These are phyloP conservation scores for Hydropsyche tenuis DNA, from an alignment of 1,140 invertebrate genomes.

Conservation along the genomic window DNA sequence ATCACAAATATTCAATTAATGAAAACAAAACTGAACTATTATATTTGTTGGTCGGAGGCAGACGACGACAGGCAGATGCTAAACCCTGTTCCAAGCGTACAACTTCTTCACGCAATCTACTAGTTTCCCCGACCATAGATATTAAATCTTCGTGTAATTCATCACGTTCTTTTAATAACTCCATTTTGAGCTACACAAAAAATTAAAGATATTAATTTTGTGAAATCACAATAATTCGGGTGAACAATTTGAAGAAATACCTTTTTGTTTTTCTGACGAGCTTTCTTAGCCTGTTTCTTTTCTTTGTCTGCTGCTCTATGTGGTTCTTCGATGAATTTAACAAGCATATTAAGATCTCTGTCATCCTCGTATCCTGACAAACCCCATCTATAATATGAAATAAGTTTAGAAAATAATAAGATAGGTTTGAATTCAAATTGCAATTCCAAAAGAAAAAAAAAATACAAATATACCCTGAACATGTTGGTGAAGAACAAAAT, in stretches of 20 bases:
- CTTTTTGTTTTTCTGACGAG: conserved; percentile 57
- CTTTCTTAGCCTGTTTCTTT: conserved; percentile 61
- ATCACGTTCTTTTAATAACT: conserved; percentile 31
- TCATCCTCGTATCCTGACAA: conserved; percentile 53
- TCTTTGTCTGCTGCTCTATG: conserved; percentile 56
- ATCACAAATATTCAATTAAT: background rate
- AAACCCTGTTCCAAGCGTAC: conserved; percentile 37
- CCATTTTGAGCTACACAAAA: conserved; percentile 27
- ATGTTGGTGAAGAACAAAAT: conserved; percentile 57
- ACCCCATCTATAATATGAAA: conserved; percentile 8
- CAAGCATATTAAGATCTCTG: conserved; percentile 57
- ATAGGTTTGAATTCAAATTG: conserved; percentile 1
- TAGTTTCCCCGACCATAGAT: conserved; percentile 25
- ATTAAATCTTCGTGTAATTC: conserved; percentile 33
- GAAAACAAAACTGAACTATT: background rate
- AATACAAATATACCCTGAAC: conserved; percentile 54
- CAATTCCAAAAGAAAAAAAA: background rate
- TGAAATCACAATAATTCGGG: background rate
- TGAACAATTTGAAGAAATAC: conserved; percentile 45
- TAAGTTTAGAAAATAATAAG: background rate
- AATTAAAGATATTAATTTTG: background rate
- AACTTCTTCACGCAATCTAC: conserved; percentile 38
- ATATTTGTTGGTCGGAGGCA: conserved; percentile 23
- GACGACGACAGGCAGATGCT: conserved; percentile 23
- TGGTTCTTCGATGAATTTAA: conserved; percentile 61